Conservation (phyloP, 2,888 invertebrate genomes). For the Crocallis elinguaria region DNA sequence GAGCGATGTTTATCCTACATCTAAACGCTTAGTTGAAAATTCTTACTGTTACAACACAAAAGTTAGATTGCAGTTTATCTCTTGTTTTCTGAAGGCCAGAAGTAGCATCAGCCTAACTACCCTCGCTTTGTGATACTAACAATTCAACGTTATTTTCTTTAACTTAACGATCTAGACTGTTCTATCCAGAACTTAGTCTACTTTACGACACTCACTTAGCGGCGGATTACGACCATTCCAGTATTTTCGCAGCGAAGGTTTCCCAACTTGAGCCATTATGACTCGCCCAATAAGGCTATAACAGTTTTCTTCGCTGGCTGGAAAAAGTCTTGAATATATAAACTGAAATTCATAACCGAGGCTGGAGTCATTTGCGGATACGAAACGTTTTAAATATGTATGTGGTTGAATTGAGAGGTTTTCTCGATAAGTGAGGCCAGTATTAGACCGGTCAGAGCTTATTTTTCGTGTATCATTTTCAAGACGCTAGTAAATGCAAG, state of each 20-base stretch:
- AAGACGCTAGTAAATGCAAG: too few species aligned
- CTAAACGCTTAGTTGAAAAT: too few species aligned
- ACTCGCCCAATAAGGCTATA: constrained; percentile 27
- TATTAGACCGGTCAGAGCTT: too few species aligned
- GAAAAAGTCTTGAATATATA: constrained; percentile 25
- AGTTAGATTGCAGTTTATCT: not conserved
- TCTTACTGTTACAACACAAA: too few species aligned
- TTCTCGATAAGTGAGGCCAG: too few species aligned
- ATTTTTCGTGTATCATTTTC: too few species aligned
- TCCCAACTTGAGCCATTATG: constrained; percentile 21
- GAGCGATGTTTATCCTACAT: too few species aligned
- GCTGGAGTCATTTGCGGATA: not conserved
- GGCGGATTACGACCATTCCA: constrained; percentile 23
- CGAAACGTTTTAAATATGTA: constrained; percentile 1
- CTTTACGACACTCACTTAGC: constrained; percentile 27
- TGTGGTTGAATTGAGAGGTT: not conserved
- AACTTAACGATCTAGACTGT: constrained; percentile 8
- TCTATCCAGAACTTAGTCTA: constrained; percentile 14
- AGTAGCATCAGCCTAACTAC: too few species aligned
- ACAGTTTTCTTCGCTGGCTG: constrained; percentile 13
- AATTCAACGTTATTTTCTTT: not conserved
- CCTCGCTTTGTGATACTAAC: not conserved
- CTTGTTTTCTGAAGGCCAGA: too few species aligned
- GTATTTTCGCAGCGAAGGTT: constrained; percentile 19
- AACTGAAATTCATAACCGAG: constrained; percentile 18